phyloP scores from a whole-genome alignment of 2,113 vertebrate species.

The Hassar affinis region DNA sequence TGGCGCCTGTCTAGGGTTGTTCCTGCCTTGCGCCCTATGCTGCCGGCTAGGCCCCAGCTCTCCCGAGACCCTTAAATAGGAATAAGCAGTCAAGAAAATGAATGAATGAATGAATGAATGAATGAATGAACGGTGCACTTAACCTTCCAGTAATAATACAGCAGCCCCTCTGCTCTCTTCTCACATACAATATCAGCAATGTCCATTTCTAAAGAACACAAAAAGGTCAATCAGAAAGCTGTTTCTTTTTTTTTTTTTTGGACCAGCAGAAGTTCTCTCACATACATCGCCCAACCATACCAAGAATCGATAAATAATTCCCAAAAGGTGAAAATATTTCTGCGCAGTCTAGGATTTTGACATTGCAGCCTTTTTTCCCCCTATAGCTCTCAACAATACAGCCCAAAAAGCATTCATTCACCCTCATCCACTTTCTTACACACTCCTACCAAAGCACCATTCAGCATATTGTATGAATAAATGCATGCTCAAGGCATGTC shows the following conservation, averaged over 20 bases:
- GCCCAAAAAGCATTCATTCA: background rate
- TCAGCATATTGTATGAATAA: background rate
- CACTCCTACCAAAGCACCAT: too few species aligned
- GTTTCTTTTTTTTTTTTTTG: too few species aligned
- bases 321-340: background rate
- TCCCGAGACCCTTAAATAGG: too few species aligned
- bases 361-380: background rate
- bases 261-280: background rate
- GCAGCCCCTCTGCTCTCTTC: background rate
- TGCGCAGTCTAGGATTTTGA: background rate
- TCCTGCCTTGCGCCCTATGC: too few species aligned
- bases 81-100: too few species aligned
- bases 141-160: background rate
- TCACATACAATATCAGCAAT: background rate
- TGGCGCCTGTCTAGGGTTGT: too few species aligned
- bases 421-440: fast-evolving
- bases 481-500: too few species aligned
- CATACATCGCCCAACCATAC: background rate
- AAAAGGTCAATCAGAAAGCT: background rate
- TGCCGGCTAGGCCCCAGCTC: too few species aligned
- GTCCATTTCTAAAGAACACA: background rate
- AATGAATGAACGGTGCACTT: background rate
- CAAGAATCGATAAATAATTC: background rate
- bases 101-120: too few species aligned
- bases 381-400: background rate